These are phyloP conservation scores for Macrosteles quadrilineatus DNA, from an alignment of 1,140 invertebrate species.

Conservation along the genomic window DNA sequence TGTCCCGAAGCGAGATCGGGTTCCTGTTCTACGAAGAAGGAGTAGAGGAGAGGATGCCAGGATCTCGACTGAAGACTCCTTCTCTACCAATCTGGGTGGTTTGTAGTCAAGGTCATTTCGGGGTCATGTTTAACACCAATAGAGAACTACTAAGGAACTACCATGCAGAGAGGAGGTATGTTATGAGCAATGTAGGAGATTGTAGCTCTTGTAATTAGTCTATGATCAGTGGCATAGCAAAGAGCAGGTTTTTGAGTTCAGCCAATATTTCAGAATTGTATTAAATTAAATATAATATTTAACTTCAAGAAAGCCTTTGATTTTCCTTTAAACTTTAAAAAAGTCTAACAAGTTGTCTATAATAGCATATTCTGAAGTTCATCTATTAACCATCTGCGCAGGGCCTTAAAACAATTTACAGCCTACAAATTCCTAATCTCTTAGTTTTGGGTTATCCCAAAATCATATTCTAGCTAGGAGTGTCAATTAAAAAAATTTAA, in stretches of 20 bases:
- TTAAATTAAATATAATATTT: conserved; percentile 14
- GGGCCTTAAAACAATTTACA: no score
- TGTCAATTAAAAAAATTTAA: no score
- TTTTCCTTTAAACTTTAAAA: background rate
- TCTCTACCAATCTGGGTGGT: conserved; percentile 80
- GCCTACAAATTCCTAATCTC: no score
- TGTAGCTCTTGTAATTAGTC: background rate
- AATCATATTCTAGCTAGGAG: no score
- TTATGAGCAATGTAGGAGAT: background rate
- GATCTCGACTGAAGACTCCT: conserved; percentile 80
- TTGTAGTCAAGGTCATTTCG: conserved; percentile 69
- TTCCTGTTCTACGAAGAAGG: conserved; percentile 66
- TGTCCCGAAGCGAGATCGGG: conserved; percentile 70
- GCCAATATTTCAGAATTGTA: background rate
- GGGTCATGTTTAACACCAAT: conserved; percentile 78
- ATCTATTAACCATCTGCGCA: no score
- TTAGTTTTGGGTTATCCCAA: no score
- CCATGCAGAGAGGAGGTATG: conserved; percentile 73
- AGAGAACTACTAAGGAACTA: conserved; percentile 78
- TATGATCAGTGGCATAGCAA: background rate
- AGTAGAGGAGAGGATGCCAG: conserved; percentile 57
- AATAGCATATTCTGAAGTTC: background rate
- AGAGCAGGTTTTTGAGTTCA: conserved; percentile 14
- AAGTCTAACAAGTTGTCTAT: background rate
- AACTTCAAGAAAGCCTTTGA: background rate